Evolutionary conservation across 1,140 invertebrate species (phyloP), one percentile per base, ranked within the genome.

Genomic region (Pseudomyrmex cubaensis): DNA sequence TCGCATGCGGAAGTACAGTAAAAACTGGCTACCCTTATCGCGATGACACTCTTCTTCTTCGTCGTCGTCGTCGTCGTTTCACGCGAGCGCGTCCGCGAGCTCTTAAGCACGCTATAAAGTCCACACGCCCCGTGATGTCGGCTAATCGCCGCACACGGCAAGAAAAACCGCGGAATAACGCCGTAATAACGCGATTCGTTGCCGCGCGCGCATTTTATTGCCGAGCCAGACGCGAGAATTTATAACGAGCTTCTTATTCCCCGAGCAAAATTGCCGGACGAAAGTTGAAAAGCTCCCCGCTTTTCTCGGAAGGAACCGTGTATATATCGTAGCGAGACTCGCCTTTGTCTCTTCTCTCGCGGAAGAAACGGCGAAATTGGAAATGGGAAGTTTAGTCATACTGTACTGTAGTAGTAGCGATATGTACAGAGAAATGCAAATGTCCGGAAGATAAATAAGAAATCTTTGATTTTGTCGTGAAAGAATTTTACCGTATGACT

Each of bases 11-110:
- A 12, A 25, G 9, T 15, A 12, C n/a, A 10, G 46, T 67, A 86
- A 86, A 66, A 72, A 62, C 57, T 63, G 50, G 50, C 44, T 69
- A 64, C 63, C 67, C 25, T 85, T 82, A 82, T 87, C 64, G 69
- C 50, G 74, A 62, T 61, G 48, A 78, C 56, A 78, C 25, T 2
- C 48, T 48, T 25, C 17, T 35, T 20, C 50, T 57, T 35, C 50
- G 20, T 52, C 63, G 22, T 44, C 22, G 35, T 69, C 50, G 48
- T n/a, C 7, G 22, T 67, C 25, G 67, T 70, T 57, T 17, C 57
- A 44, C 35, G 35, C 35, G 5, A 35, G 35, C 35, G 35, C 52
- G 54, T 25, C 44, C 35, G 64, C 35, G 22, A 64, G 10, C 13
- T 78, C 54, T 54, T 69, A 59, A 44, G 46, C 62, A 50, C 57